Percentiles rank a stretch among this genome's conserved stretches.
Evolutionary conservation across 2,888 invertebrate species (phyloP).

Genomic region (Netelia inedita): DNA sequence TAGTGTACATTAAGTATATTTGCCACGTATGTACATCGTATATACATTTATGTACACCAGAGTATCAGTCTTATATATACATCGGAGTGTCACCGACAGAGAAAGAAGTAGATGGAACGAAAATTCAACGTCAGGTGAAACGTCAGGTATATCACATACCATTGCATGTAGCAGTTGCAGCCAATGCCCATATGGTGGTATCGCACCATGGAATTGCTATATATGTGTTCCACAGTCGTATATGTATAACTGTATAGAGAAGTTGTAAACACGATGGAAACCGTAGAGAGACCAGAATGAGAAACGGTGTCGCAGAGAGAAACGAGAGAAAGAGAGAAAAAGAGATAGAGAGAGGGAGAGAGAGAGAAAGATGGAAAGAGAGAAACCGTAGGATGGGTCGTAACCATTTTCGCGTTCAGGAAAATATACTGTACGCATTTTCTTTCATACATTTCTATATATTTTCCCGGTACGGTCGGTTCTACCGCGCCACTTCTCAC

Average conservation of each 20-base stretch:
- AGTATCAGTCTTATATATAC: neutral
- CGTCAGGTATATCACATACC: constrained; percentile 49
- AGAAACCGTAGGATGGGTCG: constrained; percentile 44
- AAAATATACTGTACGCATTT: constrained; percentile 47
- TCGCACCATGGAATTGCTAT: neutral
- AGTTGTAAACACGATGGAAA: constrained; percentile 54
- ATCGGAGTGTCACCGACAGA: constrained; percentile 26
- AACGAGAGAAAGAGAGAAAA: constrained; percentile 19
- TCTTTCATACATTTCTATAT: constrained; percentile 22
- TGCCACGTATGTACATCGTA: neutral
- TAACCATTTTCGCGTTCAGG: constrained; percentile 62
- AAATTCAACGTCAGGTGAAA: constrained; percentile 53
- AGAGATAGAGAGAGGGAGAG: no score
- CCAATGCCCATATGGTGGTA: constrained; percentile 19
- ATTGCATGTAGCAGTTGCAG: constrained; percentile 30
- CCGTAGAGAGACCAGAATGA: constrained; percentile 48
- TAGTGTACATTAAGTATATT: no score
- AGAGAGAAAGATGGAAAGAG: neutral
- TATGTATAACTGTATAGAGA: neutral
- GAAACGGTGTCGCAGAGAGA: constrained; percentile 40
- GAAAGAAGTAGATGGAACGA: constrained; percentile 30
- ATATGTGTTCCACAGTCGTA: neutral
- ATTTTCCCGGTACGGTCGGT: constrained; percentile 8
- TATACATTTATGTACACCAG: no score
- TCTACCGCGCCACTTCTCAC: constrained; percentile 20